Evolutionary conservation across 1,140 invertebrate species (phyloP), one percentile per base, ranked within the genome.

Genomic region (Sweltsa coloradensis): DNA sequence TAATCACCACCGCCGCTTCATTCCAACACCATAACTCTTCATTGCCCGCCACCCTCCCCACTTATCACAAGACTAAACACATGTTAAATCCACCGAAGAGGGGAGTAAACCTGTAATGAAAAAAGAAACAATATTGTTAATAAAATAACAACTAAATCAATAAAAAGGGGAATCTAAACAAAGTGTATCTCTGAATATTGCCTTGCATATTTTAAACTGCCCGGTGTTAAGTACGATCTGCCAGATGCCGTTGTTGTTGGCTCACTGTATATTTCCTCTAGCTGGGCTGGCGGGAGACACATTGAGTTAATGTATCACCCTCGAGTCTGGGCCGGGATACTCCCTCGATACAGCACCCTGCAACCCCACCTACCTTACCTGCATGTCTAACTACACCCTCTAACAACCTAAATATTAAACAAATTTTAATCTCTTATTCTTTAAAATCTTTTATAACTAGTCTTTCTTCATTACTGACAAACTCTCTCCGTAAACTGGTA

Each of bases 171-270:
- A 52, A 52, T 50, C 51, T 41, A 39, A 51, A 44, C 19, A n/a
- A 34, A 29, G 34, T 47, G 34, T 43, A 26, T 36, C 46, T 48
- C 46, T 48, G 37, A 49, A 34, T 11, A 23, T 13, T 31, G 11
- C 25, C 16, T n/a, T n/a, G n/a, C n/a, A n/a, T n/a, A n/a, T n/a
- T n/a, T n/a, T 19, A 19, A 19, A 31, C 42, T 52, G 51, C 51
- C 51, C 51, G 51, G 51, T 52, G 51, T 14, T 47, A 51, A 40
- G 51, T 52, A 52, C 51, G 41, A 52, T n/a, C 34, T 26, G 31
- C 48, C 47, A 52, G 51, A 52, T 52, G 51, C 51, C 51, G 51
- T 52, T 52, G 51, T 52, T 52, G 47, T 52, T 50, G 31, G 47
- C 42, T 43, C 51, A 45, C 47, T 34, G 41, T 52, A 44, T 52